Percentiles rank a stretch among this genome's conserved stretches.
Conservation (phyloP, 2,113 vertebrate species). For the Lamprologus lemairii region DNA sequence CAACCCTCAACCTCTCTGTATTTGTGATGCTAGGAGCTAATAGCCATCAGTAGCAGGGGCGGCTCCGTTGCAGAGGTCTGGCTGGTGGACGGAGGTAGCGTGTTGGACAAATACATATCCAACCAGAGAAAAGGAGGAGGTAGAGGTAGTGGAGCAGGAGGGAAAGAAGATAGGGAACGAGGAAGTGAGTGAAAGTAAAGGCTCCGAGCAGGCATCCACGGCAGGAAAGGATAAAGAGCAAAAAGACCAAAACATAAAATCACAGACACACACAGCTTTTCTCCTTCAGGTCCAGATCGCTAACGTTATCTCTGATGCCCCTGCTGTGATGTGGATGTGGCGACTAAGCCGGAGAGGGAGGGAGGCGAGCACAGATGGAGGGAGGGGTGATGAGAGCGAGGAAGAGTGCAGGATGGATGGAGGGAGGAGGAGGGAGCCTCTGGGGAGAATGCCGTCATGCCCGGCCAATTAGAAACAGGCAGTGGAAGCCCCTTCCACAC, state of each 20-base stretch:
- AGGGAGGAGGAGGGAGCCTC: conserved; percentile 65
- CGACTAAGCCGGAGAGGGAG: conserved; percentile 65
- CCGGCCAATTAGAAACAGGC: conserved; percentile 81
- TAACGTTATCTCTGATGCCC: conserved; percentile 56
- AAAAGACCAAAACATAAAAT: neutral
- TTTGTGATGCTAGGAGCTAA: conserved; percentile 58
- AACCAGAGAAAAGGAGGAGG: conserved; percentile 5
- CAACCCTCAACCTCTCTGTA: neutral
- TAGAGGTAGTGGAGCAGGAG: neutral
- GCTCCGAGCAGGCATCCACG: conserved; percentile 7
- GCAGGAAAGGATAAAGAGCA: neutral
- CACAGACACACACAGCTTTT: neutral
- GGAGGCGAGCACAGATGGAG: conserved; percentile 42
- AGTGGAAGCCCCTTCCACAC: conserved; percentile 66
- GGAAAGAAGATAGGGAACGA: neutral
- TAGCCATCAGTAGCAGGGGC: conserved; percentile 23
- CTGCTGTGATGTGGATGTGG: conserved; percentile 71
- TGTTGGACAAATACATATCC: conserved; percentile 23
- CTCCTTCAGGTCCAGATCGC: conserved; percentile 21
- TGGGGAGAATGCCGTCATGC: conserved; percentile 88
- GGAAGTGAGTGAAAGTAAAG: neutral
- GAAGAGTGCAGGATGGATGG: conserved; percentile 71
- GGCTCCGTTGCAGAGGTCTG: conserved; percentile 52
- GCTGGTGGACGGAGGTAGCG: conserved; percentile 15
- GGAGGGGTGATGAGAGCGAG: conserved; percentile 68